phyloP scores from a whole-genome alignment of 2,888 invertebrate genomes.

The Melinaea marsaeus region DNA sequence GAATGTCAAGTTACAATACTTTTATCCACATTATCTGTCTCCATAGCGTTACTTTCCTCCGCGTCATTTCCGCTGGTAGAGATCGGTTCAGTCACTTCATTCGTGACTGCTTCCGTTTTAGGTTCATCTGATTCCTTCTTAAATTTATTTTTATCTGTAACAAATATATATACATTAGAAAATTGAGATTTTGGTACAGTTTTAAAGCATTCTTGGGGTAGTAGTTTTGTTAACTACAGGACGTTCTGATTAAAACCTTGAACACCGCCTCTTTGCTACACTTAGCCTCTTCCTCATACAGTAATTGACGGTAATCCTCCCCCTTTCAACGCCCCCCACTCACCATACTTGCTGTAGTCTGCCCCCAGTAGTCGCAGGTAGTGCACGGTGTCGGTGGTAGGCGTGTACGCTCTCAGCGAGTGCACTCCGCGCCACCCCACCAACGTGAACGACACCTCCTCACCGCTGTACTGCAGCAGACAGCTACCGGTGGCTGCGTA shows the following conservation, averaged over 20 bases:
- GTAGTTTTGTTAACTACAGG: too few relatives aligned
- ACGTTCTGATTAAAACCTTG: too few relatives aligned
- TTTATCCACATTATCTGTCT: conserved; percentile 13
- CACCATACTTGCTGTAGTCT: conserved; percentile 91
- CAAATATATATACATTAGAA: neutral
- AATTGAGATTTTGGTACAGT: too few relatives aligned
- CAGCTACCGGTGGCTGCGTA: conserved; percentile 82
- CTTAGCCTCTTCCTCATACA: too few relatives aligned
- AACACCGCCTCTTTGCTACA: too few relatives aligned
- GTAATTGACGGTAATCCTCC: too few relatives aligned
- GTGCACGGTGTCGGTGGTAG: conserved; percentile 90
- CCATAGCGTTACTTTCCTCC: conserved; percentile 22
- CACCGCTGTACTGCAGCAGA: conserved; percentile 81
- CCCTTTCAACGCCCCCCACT: neutral
- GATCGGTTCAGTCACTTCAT: conserved; percentile 33
- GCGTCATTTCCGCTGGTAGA: conserved; percentile 25
- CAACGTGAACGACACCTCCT: conserved; percentile 79
- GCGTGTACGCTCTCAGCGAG: conserved; percentile 92
- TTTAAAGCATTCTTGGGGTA: too few relatives aligned
- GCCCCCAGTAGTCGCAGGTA: conserved; percentile 90
- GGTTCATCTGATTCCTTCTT: conserved; percentile 76
- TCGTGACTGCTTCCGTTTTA: conserved; percentile 34
- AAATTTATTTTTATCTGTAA: conserved; percentile 84
- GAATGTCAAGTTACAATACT: conserved; percentile 23
- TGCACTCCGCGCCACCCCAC: conserved; percentile 96